These are phyloP conservation scores for Argopecten irradians DNA, from an alignment of 1,140 invertebrate species.

Conservation along the genomic window DNA sequence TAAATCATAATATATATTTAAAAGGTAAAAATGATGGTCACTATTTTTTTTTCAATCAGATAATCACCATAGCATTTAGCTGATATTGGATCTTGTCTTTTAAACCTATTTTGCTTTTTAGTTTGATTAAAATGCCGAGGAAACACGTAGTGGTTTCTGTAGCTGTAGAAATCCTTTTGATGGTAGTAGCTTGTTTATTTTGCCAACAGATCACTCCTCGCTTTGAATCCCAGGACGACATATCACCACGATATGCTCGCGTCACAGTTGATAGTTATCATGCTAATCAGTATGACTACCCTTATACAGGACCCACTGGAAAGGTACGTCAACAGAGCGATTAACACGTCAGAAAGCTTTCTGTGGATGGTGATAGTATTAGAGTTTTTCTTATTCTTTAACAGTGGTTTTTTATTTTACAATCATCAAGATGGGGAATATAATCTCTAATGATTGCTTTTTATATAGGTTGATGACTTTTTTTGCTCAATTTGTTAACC, in stretches of 20 bases:
- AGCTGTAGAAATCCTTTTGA: neutral
- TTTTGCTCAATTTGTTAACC: too few relatives aligned
- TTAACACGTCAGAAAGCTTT: neutral
- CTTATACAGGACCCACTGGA: neutral
- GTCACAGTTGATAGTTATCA: neutral
- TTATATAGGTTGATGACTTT: too few relatives aligned
- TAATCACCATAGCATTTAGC: too few relatives aligned
- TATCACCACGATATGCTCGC: neutral
- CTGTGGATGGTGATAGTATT: neutral
- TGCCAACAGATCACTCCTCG: slow-evolving; percentile 19
- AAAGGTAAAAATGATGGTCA: too few relatives aligned
- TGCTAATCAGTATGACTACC: slow-evolving; percentile 8
- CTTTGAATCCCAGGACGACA: neutral
- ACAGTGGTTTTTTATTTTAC: neutral
- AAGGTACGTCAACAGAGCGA: neutral
- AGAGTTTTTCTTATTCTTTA: neutral
- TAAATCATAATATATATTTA: too few relatives aligned
- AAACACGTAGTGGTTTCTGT: too few relatives aligned
- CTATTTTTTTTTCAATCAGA: too few relatives aligned
- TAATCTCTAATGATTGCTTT: neutral
- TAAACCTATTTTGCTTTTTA: too few relatives aligned
- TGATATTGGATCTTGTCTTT: too few relatives aligned
- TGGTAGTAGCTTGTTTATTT: neutral
- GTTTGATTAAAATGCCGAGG: too few relatives aligned
- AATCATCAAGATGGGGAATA: neutral